phyloP scores from a whole-genome alignment of 2,113 vertebrate genomes.

The Chamaetylas fuelleborni region DNA sequence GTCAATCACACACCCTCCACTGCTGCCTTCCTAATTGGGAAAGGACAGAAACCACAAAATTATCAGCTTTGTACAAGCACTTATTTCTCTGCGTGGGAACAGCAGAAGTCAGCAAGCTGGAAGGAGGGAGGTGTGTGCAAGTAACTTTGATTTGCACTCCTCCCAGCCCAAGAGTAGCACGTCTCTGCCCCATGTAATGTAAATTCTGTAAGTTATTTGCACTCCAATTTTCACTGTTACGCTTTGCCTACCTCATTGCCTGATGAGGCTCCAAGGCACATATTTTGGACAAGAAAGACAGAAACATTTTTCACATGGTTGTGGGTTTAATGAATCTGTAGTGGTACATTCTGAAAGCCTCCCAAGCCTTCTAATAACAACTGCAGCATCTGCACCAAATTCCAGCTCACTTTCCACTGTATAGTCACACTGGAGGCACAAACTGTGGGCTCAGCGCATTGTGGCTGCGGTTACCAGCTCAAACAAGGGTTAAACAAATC shows the following conservation, averaged over 20 bases:
- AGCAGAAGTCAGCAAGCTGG: neutral
- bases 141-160: neutral
- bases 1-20: neutral
- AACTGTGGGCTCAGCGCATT: neutral
- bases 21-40: neutral
- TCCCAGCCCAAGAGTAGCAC: rapidly evolving
- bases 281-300: neutral
- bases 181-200: neutral
- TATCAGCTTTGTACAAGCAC: neutral
- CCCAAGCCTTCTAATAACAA: neutral
- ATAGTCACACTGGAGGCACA: rapidly evolving
- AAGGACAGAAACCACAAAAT: neutral
- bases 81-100: neutral
- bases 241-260: neutral
- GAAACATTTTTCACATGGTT: neutral
- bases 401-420: neutral
- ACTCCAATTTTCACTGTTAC: neutral
- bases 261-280: neutral
- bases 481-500: neutral
- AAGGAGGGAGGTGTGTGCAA: neutral
- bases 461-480: neutral
- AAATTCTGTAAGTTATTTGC: neutral
- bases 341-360: neutral
- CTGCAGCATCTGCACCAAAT: neutral
- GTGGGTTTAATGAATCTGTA: neutral